Evolutionary conservation across 1,140 invertebrate genomes (phyloP).

Genomic region (Camponotus floridanus): DNA sequence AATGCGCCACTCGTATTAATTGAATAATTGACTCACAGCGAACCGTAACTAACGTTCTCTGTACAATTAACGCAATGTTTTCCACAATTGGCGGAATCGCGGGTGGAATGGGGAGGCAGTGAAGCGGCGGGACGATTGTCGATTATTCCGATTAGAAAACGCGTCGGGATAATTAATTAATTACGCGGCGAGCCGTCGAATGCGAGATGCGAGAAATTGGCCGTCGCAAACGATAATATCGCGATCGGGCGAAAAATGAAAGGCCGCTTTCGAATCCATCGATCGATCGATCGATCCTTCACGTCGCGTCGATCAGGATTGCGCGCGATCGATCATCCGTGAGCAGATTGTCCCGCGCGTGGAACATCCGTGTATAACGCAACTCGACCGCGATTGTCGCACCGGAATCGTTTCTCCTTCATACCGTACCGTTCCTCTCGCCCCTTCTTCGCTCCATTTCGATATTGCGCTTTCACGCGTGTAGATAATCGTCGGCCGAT

Average conservation of each 20-base stretch:
- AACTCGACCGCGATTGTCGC: slow-evolving; percentile 21
- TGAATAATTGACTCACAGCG: slow-evolving; percentile 45
- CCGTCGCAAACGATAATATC: not conserved
- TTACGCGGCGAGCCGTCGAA: not conserved
- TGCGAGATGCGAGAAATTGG: slow-evolving; percentile 3
- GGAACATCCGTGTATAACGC: not conserved
- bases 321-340: slow-evolving; percentile 38
- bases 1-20: slow-evolving; percentile 31
- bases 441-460: slow-evolving; percentile 18
- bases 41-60: slow-evolving; percentile 26
- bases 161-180: slow-evolving; percentile 36
- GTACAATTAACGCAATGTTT: not conserved
- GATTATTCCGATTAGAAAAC: slow-evolving; percentile 41
- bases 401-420: slow-evolving; percentile 18
- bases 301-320: not conserved
- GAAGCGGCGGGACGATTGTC: not conserved
- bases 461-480: slow-evolving; percentile 56
- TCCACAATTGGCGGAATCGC: not conserved
- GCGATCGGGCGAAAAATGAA: not conserved
- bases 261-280: not conserved
- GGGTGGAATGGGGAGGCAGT: not conserved
- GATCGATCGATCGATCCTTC: not conserved
- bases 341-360: slow-evolving; percentile 31
- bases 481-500: slow-evolving; percentile 34
- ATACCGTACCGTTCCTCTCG: slow-evolving; percentile 1